Evolutionary conservation across 2,888 invertebrate species (phyloP).

Genomic region (Agelastica alni): DNA sequence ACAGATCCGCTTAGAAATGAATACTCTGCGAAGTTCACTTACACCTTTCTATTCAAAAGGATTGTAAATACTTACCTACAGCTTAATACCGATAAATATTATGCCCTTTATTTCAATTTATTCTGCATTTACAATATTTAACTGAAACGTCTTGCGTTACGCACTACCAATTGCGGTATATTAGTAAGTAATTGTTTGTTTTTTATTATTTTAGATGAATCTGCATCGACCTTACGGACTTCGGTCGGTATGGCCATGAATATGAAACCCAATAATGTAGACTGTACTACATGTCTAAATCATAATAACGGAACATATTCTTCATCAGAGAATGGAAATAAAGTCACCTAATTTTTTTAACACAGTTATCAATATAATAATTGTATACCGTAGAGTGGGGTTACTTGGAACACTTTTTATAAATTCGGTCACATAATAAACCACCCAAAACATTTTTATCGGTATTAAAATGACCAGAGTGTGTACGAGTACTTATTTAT

Average conservation of each 20-base stretch:
- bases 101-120: no score
- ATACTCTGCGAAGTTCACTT: slow-evolving; percentile 50
- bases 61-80: slow-evolving; percentile 22
- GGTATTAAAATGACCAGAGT: no score
- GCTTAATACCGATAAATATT: not conserved
- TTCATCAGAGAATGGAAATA: slow-evolving; percentile 17
- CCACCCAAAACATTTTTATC: no score
- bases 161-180: no score
- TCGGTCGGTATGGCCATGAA: slow-evolving; percentile 42
- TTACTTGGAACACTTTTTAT: no score
- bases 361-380: no score
- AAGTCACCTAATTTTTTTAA: slow-evolving; percentile 25
- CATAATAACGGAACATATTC: slow-evolving; percentile 22
- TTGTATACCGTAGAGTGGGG: no score
- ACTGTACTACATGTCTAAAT: slow-evolving; percentile 46
- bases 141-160: no score
- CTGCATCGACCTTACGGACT: slow-evolving; percentile 38
- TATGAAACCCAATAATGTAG: slow-evolving; percentile 43
- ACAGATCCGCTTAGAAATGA: slow-evolving; percentile 50
- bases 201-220: slow-evolving; percentile 41
- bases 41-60: slow-evolving; percentile 43
- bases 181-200: not conserved
- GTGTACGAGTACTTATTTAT: no score
- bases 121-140: no score
- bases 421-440: no score